Percentiles rank a stretch among this genome's conserved stretches.
phyloP scores from a whole-genome alignment of 2,888 invertebrate species.

The Drosophila nigritarsus region DNA sequence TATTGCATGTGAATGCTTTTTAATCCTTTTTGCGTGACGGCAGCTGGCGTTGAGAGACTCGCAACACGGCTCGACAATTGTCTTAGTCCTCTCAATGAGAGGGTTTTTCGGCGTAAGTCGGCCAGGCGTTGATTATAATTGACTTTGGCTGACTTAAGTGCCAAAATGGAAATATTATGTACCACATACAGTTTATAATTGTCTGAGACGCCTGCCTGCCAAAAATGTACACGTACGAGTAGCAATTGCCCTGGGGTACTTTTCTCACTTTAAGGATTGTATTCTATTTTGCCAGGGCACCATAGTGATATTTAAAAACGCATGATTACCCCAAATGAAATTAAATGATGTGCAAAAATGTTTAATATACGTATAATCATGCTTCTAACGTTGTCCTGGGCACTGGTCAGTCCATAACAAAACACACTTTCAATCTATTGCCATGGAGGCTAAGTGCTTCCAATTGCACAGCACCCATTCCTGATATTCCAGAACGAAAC shows the following conservation, averaged over 20 bases:
- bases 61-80: slow-evolving; percentile 48
- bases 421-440: slow-evolving; percentile 56
- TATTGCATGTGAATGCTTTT: slow-evolving; percentile 60
- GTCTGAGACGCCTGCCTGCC: slow-evolving; percentile 29
- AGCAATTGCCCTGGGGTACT: slow-evolving; percentile 20
- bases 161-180: slow-evolving; percentile 85
- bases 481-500: slow-evolving; percentile 5
- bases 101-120: background rate
- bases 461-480: slow-evolving; percentile 13
- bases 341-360: slow-evolving; percentile 74
- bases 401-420: slow-evolving; percentile 60
- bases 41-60: slow-evolving; percentile 46
- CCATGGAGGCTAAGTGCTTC: slow-evolving; percentile 66
- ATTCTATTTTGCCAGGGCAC: slow-evolving; percentile 4
- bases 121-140: slow-evolving; percentile 82
- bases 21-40: slow-evolving; percentile 72
- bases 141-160: slow-evolving; percentile 84
- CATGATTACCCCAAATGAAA: slow-evolving; percentile 63
- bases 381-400: slow-evolving; percentile 63
- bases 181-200: slow-evolving; percentile 64
- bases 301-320: slow-evolving; percentile 42
- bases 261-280: slow-evolving; percentile 37
- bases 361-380: slow-evolving; percentile 54
- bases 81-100: slow-evolving; percentile 16
- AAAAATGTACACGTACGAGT: slow-evolving; percentile 20